These are phyloP conservation scores for Hyaena hyaena DNA, from an alignment of 2,113 vertebrate genomes.

Conservation along the genomic window DNA sequence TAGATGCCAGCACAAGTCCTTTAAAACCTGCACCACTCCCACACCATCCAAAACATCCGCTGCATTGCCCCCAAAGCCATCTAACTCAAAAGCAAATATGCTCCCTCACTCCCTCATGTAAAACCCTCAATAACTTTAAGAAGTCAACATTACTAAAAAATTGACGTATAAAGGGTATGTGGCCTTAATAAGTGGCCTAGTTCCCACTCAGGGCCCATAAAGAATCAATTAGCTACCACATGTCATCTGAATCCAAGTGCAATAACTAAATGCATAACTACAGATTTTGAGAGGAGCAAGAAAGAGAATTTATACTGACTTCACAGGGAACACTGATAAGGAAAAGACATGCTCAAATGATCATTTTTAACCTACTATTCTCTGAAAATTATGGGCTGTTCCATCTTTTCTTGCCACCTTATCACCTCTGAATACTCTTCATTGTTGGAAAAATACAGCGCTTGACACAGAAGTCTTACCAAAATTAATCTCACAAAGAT, in stretches of 20 bases:
- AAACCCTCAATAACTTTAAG: neutral
- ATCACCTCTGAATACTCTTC: neutral
- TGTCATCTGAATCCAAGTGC: neutral
- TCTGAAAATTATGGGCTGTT: neutral
- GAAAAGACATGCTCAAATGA: neutral
- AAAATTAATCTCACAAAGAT: constrained; percentile 37
- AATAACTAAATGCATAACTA: neutral
- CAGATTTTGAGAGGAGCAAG: neutral
- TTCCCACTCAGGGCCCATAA: neutral
- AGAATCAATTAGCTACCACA: neutral
- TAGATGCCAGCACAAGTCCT: neutral
- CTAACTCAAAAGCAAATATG: neutral
- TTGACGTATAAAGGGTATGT: neutral
- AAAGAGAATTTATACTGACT: neutral
- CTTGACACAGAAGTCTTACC: neutral
- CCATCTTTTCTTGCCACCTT: neutral
- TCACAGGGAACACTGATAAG: neutral
- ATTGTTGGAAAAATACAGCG: neutral
- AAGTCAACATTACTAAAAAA: neutral
- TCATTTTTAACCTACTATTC: neutral
- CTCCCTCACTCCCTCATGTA: neutral
- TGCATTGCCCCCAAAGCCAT: neutral
- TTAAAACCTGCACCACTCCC: neutral
- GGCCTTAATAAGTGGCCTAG: neutral
- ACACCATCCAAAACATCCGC: neutral